A percentile compares a stretch with the other conserved stretches of the same genome.
phyloP scores from a whole-genome alignment of 2,888 invertebrate genomes.

The Eretmocerus hayati region DNA sequence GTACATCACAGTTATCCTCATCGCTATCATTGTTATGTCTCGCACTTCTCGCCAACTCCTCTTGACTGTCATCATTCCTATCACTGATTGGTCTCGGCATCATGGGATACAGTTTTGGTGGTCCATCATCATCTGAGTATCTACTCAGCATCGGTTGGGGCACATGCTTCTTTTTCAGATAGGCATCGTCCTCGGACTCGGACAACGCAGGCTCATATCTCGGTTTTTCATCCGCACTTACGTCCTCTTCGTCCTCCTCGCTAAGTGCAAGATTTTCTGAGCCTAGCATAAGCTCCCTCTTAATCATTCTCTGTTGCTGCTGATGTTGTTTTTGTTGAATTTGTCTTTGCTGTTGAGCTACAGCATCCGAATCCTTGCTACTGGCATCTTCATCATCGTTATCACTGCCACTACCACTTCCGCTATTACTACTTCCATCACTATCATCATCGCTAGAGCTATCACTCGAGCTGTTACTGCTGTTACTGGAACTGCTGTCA shows the following conservation, averaged over 20 bases:
- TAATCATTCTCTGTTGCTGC: not conserved
- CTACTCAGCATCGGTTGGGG: slow-evolving; percentile 23
- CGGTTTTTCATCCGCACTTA: slow-evolving; percentile 21
- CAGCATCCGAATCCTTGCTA: slow-evolving; percentile 11
- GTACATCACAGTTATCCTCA: slow-evolving; percentile 20
- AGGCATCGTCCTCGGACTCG: slow-evolving; percentile 17
- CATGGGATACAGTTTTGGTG: slow-evolving; percentile 41
- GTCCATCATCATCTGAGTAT: slow-evolving; percentile 40
- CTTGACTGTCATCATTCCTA: slow-evolving; percentile 12
- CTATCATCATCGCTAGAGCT: slow-evolving; percentile 11
- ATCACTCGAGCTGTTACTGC: slow-evolving; percentile 12
- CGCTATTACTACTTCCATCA: not conserved
- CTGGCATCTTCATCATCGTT: slow-evolving; percentile 4
- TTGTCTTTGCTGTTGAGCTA: slow-evolving; percentile 1
- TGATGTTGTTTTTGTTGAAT: slow-evolving; percentile 14
- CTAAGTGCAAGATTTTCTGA: slow-evolving; percentile 25
- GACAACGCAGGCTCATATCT: slow-evolving; percentile 11
- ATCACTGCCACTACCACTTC: no score
- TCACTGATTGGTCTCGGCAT: slow-evolving; percentile 24
- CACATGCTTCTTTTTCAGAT: slow-evolving; percentile 8
- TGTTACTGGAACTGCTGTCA: slow-evolving; percentile 10
- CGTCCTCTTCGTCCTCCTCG: slow-evolving; percentile 30
- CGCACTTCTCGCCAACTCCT: slow-evolving; percentile 4
- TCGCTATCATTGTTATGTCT: slow-evolving; percentile 8
- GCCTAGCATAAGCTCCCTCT: slow-evolving; percentile 15